Evolutionary conservation across 1,140 invertebrate genomes (phyloP).

Genomic region (Neelides sp.): DNA sequence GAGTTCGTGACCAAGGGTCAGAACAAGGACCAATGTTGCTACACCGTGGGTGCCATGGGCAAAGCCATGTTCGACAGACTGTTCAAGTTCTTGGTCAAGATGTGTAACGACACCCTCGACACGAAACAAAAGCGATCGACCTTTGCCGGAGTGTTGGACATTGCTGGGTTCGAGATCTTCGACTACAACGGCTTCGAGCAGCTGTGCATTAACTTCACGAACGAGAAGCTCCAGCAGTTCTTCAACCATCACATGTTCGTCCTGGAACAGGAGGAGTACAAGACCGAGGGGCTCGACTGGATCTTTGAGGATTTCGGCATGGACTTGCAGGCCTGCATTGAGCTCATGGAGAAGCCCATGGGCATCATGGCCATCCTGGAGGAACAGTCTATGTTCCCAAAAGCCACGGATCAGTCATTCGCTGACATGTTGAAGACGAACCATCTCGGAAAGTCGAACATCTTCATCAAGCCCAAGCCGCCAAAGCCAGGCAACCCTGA

Average conservation of each 20-base stretch:
- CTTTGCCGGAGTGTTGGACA: slow-evolving; percentile 99
- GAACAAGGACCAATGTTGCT: slow-evolving; percentile 34
- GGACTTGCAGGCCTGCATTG: slow-evolving; percentile 60
- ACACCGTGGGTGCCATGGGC: slow-evolving; percentile 41
- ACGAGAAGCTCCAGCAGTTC: slow-evolving; percentile 99
- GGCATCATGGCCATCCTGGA: slow-evolving; percentile 56
- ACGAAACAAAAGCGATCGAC: slow-evolving; percentile 37
- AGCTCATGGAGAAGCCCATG: slow-evolving; percentile 49
- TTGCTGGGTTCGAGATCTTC: slow-evolving; percentile 99
- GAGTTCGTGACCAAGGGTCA: slow-evolving; percentile 43
- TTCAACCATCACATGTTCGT: slow-evolving; percentile 99
- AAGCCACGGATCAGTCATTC: slow-evolving; percentile 51
- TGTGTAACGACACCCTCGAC: slow-evolving; percentile 41
- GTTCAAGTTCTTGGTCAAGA: slow-evolving; percentile 43
- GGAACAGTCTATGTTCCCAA: slow-evolving; percentile 58
- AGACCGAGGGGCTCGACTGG: slow-evolving; percentile 13
- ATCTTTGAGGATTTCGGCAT: slow-evolving; percentile 63
- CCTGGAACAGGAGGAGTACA: slow-evolving; percentile 68
- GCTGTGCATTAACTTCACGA: slow-evolving; percentile 99
- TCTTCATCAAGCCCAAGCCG: slow-evolving; percentile 47
- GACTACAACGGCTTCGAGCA: no score
- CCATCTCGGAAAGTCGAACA: slow-evolving; percentile 86
- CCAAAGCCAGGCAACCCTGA: slow-evolving; percentile 43
- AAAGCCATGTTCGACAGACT: slow-evolving; percentile 44
- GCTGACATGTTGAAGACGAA: slow-evolving; percentile 86